These are phyloP conservation scores for Furcifer pardalis DNA, from an alignment of 2,797 vertebrate species.

Conservation along the genomic window DNA sequence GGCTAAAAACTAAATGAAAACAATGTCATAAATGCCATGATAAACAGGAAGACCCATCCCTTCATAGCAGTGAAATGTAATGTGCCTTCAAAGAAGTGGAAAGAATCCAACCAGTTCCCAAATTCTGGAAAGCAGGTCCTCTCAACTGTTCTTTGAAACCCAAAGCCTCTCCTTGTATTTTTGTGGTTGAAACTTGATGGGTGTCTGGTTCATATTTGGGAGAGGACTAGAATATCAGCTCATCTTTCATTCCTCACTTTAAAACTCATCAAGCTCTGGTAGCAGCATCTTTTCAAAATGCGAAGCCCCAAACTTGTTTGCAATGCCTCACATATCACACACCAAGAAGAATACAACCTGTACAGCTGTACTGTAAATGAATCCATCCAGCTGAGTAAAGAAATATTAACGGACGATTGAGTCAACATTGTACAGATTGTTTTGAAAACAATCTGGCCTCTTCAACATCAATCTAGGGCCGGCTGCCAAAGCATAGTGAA, in stretches of 20 bases:
- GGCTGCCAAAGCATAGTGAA: conserved; percentile 39
- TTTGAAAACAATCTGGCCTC: conserved; percentile 6
- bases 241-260: background rate
- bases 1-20: background rate
- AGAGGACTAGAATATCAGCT: background rate
- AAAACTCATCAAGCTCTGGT: background rate
- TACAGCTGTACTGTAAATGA: background rate
- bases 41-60: background rate
- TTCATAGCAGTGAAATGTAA: background rate
- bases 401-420: conserved; percentile 30
- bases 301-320: background rate
- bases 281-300: background rate
- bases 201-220: background rate
- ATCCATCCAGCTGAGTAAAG: background rate
- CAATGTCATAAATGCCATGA: background rate
- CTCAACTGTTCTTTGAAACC: background rate
- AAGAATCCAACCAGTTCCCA: background rate
- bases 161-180: background rate
- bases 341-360: background rate
- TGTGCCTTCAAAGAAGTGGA: background rate
- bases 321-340: background rate
- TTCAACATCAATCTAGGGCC: background rate
- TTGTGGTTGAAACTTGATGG: background rate
- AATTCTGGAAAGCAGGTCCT: background rate
- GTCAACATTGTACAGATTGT: background rate